These are phyloP conservation scores for Microcaecilia unicolor DNA, from an alignment of 2,797 vertebrate genomes.

Conservation along the genomic window DNA sequence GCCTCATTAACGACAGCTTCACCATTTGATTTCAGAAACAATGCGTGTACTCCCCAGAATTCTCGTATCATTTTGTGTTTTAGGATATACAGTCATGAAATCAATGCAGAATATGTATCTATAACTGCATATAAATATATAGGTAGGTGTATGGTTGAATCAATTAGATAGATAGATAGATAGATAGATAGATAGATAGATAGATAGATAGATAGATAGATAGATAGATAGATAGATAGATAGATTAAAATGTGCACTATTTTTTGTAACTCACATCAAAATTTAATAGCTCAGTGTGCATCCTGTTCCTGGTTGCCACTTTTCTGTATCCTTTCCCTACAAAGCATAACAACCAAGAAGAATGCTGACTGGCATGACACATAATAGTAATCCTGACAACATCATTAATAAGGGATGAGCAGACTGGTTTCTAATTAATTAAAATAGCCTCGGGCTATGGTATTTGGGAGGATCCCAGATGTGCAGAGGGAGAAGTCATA, in stretches of 20 bases:
- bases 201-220: no score
- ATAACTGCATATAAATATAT: no score
- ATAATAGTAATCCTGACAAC: fast-evolving
- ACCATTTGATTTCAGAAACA: slow-evolving; percentile 81
- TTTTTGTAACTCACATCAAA: no score
- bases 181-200: no score
- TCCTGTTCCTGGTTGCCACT: background rate
- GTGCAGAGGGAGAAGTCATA: background rate
- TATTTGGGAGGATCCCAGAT: background rate
- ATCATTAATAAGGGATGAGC: background rate
- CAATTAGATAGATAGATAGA: no score
- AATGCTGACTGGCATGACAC: background rate
- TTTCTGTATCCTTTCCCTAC: background rate
- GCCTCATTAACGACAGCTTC: slow-evolving; percentile 88
- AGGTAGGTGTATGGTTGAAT: no score
- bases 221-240: no score
- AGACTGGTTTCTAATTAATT: fast-evolving
- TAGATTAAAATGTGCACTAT: no score
- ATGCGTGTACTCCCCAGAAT: slow-evolving; percentile 55
- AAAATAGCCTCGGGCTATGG: fast-evolving
- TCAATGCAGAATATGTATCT: slow-evolving; percentile 45
- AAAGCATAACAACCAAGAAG: background rate
- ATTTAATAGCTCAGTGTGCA: no score
- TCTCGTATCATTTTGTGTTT: slow-evolving; percentile 66
- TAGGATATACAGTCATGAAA: slow-evolving; percentile 27